phyloP scores from a whole-genome alignment of 2,888 invertebrate species.

The Phalangium opilio region DNA sequence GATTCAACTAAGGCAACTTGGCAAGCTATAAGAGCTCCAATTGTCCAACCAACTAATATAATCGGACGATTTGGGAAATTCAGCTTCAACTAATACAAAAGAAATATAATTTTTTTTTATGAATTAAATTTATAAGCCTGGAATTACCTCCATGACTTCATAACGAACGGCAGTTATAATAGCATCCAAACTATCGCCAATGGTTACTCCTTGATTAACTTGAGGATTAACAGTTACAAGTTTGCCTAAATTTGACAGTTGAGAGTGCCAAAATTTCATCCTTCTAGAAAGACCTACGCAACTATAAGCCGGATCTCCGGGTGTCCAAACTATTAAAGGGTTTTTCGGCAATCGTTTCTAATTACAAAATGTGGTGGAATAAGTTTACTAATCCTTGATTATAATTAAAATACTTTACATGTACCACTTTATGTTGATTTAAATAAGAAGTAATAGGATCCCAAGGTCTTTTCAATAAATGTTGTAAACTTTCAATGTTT shows the following conservation, averaged over 20 bases:
- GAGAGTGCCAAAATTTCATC: slow-evolving; percentile 51
- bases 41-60: slow-evolving; percentile 58
- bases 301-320: slow-evolving; percentile 28
- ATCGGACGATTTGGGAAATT: slow-evolving; percentile 53
- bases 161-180: slow-evolving; percentile 42
- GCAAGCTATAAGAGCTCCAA: slow-evolving; percentile 56
- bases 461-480: too few relatives aligned
- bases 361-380: too few relatives aligned
- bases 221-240: slow-evolving; percentile 46
- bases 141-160: slow-evolving; percentile 46
- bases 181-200: slow-evolving; percentile 31
- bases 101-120: too few relatives aligned
- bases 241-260: slow-evolving; percentile 49
- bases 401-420: too few relatives aligned
- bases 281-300: slow-evolving; percentile 34
- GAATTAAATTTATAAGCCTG: too few relatives aligned
- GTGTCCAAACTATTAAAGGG: slow-evolving; percentile 43
- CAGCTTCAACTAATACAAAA: slow-evolving; percentile 35
- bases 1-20: slow-evolving; percentile 56
- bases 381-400: too few relatives aligned
- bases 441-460: too few relatives aligned
- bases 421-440: too few relatives aligned
- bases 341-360: slow-evolving; percentile 51
- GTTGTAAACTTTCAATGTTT: too few relatives aligned
- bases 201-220: slow-evolving; percentile 26